These are phyloP conservation scores for Trematomus loennbergii DNA, from an alignment of 2,113 vertebrate genomes.

Conservation along the genomic window DNA sequence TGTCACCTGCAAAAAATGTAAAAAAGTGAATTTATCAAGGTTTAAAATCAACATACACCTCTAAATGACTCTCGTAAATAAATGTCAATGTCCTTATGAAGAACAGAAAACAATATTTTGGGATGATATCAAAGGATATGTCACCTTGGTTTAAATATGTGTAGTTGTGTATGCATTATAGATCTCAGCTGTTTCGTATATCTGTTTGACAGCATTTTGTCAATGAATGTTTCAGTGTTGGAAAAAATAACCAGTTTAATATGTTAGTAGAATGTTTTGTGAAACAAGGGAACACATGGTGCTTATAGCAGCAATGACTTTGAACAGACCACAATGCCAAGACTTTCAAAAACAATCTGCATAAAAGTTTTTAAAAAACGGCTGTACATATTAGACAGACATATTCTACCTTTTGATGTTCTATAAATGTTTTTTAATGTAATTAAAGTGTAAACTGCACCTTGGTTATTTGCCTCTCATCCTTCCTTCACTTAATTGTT, in stretches of 20 bases:
- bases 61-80: no score
- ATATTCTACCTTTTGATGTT: neutral
- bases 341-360: neutral
- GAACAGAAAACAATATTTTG: no score
- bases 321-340: no score
- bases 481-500: neutral
- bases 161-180: neutral
- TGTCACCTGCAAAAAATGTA: no score
- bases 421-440: neutral
- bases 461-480: neutral
- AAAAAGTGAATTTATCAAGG: no score
- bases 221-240: neutral
- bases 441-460: neutral
- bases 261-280: neutral
- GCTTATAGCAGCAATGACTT: neutral
- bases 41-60: no score
- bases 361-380: neutral
- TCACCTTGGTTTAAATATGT: neutral
- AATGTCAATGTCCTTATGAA: no score
- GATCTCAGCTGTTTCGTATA: neutral
- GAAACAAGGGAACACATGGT: neutral
- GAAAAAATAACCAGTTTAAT: neutral
- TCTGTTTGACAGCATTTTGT: neutral
- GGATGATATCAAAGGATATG: neutral
- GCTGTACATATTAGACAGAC: neutral